phyloP scores from a whole-genome alignment of 2,797 vertebrate species.

The Eulemur rubriventer region DNA sequence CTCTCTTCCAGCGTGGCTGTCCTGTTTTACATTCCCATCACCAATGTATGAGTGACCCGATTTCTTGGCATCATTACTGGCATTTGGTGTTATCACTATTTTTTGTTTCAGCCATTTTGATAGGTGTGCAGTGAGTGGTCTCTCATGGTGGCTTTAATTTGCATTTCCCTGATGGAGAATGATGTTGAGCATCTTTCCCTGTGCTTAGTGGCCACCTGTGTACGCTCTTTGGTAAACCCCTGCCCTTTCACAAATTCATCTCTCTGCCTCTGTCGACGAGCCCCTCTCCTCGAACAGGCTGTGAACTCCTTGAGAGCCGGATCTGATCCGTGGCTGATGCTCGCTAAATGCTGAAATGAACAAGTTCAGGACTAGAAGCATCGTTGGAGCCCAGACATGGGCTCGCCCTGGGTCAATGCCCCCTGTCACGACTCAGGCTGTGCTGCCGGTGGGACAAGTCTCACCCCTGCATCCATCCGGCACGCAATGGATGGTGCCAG shows the following conservation, averaged over 20 bases:
- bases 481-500: rapidly evolving
- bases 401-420: rapidly evolving
- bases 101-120: neutral
- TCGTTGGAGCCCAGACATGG: rapidly evolving
- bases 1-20: neutral
- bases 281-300: neutral
- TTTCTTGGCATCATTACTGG: neutral
- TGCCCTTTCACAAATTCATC: neutral
- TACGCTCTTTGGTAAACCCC: neutral
- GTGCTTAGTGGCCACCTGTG: neutral
- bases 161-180: neutral
- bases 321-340: neutral
- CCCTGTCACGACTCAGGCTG: neutral
- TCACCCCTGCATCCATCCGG: neutral
- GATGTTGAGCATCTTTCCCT: rapidly evolving
- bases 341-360: neutral
- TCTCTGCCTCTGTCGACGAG: neutral
- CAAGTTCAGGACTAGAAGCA: neutral
- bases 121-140: neutral
- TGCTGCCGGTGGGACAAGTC: rapidly evolving
- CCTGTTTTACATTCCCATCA: neutral
- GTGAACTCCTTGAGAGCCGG: neutral
- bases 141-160: neutral
- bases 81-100: neutral
- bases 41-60: rapidly evolving